Percentiles rank a stretch among this genome's conserved stretches.
Conservation (phyloP, 2,888 invertebrate genomes). For the Chalcosyrphus nemorum region DNA sequence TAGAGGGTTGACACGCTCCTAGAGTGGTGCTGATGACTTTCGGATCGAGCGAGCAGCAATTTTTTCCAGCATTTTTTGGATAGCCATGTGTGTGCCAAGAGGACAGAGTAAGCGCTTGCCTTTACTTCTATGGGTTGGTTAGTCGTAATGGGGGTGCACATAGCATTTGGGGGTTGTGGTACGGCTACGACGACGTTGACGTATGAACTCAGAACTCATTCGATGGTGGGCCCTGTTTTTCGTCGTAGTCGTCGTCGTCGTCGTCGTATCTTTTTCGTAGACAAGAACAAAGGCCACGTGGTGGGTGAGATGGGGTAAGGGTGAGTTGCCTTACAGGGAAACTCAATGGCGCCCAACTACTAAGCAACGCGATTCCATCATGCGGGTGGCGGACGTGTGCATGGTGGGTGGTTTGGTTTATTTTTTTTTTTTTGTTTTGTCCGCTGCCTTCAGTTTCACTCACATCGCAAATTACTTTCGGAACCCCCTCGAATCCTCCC, state of each 20-base stretch:
- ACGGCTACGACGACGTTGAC: slow-evolving; percentile 54
- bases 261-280: slow-evolving; percentile 42
- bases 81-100: slow-evolving; percentile 69
- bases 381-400: slow-evolving; percentile 65
- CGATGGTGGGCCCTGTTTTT: slow-evolving; percentile 61
- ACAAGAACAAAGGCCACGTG: slow-evolving; percentile 62
- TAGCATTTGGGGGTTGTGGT: slow-evolving; percentile 23
- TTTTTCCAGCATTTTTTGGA: slow-evolving; percentile 56
- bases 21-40: slow-evolving; percentile 70
- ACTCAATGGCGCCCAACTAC: slow-evolving; percentile 62
- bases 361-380: slow-evolving; percentile 69
- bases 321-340: slow-evolving; percentile 32
- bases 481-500: slow-evolving; percentile 37
- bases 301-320: slow-evolving; percentile 24
- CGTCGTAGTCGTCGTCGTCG: slow-evolving; percentile 45
- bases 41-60: slow-evolving; percentile 62
- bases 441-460: slow-evolving; percentile 65
- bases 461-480: slow-evolving; percentile 68
- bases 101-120: slow-evolving; percentile 52
- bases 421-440: slow-evolving; percentile 7
- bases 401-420: slow-evolving; percentile 45
- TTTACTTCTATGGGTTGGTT: slow-evolving; percentile 35
- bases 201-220: slow-evolving; percentile 68
- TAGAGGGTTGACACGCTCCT: slow-evolving; percentile 70
- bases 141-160: slow-evolving; percentile 30